Base-by-base conservation (phyloP, 2,113 vertebrate species). In the Paradoxurus hermaphroditus region DNA sequence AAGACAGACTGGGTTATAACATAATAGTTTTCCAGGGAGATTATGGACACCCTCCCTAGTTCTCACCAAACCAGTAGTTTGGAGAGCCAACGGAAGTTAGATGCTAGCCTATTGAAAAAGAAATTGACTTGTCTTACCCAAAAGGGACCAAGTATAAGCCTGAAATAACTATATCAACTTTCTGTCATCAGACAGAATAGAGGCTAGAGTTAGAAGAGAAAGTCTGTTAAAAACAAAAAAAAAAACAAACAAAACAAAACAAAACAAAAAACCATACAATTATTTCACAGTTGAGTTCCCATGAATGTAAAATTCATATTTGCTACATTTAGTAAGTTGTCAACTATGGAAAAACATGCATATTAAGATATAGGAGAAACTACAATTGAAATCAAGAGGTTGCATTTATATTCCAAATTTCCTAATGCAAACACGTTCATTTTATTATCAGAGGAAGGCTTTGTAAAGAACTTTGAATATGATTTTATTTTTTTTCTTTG, bases 231-330 rank as follows among this genome's bases (percentile, higher is more conserved):
- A 78, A 93, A 87, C 3, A 78, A 95, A 79, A 41, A 34, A 67
- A 85, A 3, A 70, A 31, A n/a, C n/a, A n/a, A n/a, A n/a, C n/a
- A n/a, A n/a, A n/a, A n/a, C n/a, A 6, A 78, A 93, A 87, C 3
- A 78, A 95, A 79, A 41, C 29, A 67, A 85, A 3, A 70, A 31
- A n/a, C n/a, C 4, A 46, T n/a, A 79, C 1, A 77, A 65, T 85
- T 96, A 49, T 91, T 96, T 96, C 78, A 92, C 8, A 68, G 14
- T 77, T 86, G 25, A 82, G 25, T 63, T 89, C 39, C 13, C 59
- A 49, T 75, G 51, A 94, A 72, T 94, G 25, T 90, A 67, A 96
- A 96, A 94, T 95, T 92, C 7, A 49, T 7, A 62, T 89, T 94
- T 96, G 27, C 34, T 93, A 39, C 41, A 86, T 88, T 92, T 89